A percentile compares a stretch with the other conserved stretches of the same genome.
Conservation (phyloP, 2,113 vertebrate species). For the Phrynocephalus versicolor region DNA sequence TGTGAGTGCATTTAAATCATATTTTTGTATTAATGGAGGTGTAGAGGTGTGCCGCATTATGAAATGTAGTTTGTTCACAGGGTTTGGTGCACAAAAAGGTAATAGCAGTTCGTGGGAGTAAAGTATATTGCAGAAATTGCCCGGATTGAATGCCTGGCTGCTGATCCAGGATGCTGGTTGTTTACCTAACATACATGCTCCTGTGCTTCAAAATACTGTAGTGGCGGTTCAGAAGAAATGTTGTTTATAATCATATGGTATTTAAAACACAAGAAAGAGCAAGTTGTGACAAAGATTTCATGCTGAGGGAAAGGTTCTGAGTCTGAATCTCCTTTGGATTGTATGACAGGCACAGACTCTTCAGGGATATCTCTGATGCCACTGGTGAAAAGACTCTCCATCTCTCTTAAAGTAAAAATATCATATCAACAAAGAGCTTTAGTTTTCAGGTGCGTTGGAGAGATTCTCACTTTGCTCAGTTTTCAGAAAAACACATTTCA, state of each 20-base stretch:
- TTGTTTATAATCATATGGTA: not conserved
- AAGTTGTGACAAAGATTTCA: not conserved
- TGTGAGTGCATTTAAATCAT: conserved; percentile 40
- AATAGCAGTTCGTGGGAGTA: not conserved
- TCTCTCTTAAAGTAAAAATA: not conserved
- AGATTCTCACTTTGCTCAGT: not conserved
- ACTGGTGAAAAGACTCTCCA: not conserved
- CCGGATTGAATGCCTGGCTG: too few species aligned
- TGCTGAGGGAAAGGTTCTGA: not conserved
- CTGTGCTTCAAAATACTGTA: not conserved
- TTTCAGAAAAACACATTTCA: not conserved
- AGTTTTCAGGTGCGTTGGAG: not conserved
- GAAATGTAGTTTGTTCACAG: not conserved
- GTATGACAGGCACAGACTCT: not conserved
- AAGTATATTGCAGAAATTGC: not conserved
- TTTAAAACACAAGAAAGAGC: too few species aligned
- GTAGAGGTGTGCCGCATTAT: not conserved
- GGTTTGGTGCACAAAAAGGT: not conserved
- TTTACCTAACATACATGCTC: not conserved
- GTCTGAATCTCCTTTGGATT: not conserved
- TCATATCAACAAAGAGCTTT: not conserved
- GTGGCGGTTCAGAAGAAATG: not conserved
- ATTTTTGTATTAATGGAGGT: not conserved
- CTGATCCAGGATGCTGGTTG: too few species aligned
- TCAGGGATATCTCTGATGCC: not conserved